Conservation (phyloP, 2,113 vertebrate genomes). For the Phasianus colchicus region DNA sequence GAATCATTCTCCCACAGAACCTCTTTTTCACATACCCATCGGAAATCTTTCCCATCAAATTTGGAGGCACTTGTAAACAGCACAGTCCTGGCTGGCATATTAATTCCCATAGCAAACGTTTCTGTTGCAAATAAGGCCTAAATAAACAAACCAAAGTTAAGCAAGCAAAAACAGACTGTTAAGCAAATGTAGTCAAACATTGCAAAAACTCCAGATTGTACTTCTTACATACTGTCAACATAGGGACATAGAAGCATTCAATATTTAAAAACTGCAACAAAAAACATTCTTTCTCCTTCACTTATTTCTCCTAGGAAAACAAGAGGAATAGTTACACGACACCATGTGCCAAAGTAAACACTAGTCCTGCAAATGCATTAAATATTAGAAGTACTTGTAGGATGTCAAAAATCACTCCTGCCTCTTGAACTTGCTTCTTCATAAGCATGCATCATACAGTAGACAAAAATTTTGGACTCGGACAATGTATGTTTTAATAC, state of each 20-base stretch:
- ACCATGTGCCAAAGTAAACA: not conserved
- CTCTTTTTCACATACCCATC: constrained; percentile 87
- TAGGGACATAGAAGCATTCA: fast-evolving
- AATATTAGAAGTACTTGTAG: not conserved
- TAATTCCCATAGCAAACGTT: constrained; percentile 99
- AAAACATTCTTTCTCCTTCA: not conserved
- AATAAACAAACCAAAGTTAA: constrained; percentile 45
- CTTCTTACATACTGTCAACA: not conserved
- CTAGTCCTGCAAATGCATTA: not conserved
- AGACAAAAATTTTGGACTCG: not conserved
- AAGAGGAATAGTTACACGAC: not conserved
- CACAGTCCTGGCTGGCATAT: constrained; percentile 98
- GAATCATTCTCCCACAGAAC: not conserved
- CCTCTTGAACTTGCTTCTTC: not conserved
- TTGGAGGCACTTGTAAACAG: constrained; percentile 98
- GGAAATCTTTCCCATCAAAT: constrained; percentile 96
- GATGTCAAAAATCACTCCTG: not conserved
- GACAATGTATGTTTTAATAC: not conserved
- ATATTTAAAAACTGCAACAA: not conserved
- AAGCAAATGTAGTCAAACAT: not conserved
- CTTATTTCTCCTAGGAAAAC: not conserved
- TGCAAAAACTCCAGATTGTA: not conserved
- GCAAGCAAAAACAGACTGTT: not conserved
- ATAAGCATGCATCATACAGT: not conserved
- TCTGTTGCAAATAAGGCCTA: constrained; percentile 98